These are phyloP conservation scores for Triplophysa yarkandensis DNA, from an alignment of 2,797 vertebrate species.

Conservation along the genomic window DNA sequence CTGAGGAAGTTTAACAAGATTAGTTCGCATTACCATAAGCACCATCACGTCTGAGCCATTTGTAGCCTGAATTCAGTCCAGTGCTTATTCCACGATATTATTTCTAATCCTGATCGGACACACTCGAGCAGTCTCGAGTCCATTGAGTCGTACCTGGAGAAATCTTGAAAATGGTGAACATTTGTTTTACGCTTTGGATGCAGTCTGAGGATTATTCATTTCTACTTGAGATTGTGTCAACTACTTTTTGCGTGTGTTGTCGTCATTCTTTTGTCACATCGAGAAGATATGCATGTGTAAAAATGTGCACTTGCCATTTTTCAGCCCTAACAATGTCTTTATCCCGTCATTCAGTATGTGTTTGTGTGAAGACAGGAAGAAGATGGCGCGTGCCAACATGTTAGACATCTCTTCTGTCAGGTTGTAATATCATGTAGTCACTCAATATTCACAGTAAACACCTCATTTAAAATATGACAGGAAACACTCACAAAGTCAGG, in stretches of 20 bases:
- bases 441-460: conserved; percentile 50
- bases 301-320: conserved; percentile 17
- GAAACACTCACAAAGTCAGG: conserved; percentile 32
- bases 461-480: conserved; percentile 52
- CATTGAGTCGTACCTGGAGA: neutral
- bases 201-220: neutral
- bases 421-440: conserved; percentile 30
- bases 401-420: conserved; percentile 44
- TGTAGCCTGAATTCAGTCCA: conserved; percentile 28
- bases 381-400: conserved; percentile 32
- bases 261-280: neutral
- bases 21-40: conserved; percentile 30
- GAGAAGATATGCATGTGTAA: conserved; percentile 2
- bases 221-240: neutral
- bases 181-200: too few species aligned
- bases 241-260: neutral
- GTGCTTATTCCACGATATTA: neutral
- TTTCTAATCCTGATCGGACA: conserved; percentile 19
- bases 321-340: neutral
- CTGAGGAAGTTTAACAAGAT: conserved; percentile 33
- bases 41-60: neutral
- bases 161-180: neutral
- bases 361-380: neutral
- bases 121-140: neutral
- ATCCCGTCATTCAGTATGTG: conserved; percentile 5